phyloP scores from a whole-genome alignment of 2,113 vertebrate genomes.

The Tenrec ecaudatus region DNA sequence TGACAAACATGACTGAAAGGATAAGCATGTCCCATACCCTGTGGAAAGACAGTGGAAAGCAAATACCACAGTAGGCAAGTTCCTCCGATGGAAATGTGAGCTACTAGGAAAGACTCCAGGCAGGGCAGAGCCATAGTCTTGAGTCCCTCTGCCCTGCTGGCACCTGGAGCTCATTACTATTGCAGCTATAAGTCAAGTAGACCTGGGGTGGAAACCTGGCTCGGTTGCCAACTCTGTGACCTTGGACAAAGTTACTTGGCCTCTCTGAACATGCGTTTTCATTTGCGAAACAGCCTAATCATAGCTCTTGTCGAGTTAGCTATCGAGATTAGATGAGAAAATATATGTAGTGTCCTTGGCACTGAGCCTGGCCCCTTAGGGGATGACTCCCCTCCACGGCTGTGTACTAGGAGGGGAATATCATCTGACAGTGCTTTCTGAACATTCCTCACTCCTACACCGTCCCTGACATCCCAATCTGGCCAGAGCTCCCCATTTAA shows the following conservation, averaged over 20 bases:
- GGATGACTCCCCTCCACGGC: neutral
- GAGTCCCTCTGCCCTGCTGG: neutral
- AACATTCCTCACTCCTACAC: neutral
- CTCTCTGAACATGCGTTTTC: neutral
- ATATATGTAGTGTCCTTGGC: neutral
- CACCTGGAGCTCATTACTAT: neutral
- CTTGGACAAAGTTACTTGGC: neutral
- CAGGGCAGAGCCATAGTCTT: neutral
- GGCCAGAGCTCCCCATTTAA: neutral
- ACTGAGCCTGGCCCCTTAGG: neutral
- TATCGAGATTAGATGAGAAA: neutral
- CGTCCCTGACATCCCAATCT: neutral
- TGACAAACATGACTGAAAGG: neutral
- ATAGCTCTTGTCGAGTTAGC: neutral
- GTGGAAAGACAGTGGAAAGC: neutral
- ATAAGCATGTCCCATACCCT: fast-evolving
- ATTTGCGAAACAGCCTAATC: constrained; percentile 23
- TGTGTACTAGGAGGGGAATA: neutral
- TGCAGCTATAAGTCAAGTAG: neutral
- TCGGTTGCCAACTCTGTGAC: neutral
- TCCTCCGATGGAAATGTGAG: neutral
- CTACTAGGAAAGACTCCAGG: fast-evolving
- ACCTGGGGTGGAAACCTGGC: neutral
- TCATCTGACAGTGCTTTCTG: neutral
- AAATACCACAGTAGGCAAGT: neutral